Evolutionary conservation across 92 coral and sea anemone species (phyloP).

Genomic region (Bergia sp.): DNA sequence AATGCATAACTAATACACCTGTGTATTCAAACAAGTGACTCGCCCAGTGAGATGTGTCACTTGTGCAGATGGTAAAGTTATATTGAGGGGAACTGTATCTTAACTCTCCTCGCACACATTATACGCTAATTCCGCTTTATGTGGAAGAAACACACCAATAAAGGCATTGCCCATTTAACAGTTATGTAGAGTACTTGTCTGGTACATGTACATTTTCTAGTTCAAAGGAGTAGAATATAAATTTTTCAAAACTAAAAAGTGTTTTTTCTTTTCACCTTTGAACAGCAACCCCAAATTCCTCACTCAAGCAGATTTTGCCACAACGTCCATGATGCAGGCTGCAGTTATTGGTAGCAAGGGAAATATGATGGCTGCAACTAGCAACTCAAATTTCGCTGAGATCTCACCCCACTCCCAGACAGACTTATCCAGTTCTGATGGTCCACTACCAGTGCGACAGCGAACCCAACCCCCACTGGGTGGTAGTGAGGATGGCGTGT

Average conservation of each 20-base stretch:
- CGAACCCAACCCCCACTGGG: constrained; percentile 40
- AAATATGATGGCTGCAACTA: constrained; percentile 16
- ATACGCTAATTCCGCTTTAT: too few species aligned
- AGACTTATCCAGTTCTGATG: constrained; percentile 40
- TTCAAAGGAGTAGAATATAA: too few species aligned
- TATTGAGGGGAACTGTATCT: too few species aligned
- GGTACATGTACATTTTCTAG: too few species aligned
- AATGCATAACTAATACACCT: too few species aligned
- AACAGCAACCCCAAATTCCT: constrained; percentile 22
- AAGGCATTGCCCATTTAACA: too few species aligned
- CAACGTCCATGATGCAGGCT: not conserved
- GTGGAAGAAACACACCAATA: too few species aligned
- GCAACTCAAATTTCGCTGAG: constrained; percentile 63
- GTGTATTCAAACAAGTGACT: too few species aligned
- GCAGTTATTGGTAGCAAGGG: not conserved
- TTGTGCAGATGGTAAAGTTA: too few species aligned
- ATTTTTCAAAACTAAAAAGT: not conserved
- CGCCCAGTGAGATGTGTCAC: too few species aligned
- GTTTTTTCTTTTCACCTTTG: not conserved
- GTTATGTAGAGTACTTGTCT: too few species aligned
- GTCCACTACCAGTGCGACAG: constrained; percentile 36
- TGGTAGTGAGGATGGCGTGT: constrained; percentile 34
- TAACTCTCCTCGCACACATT: too few species aligned
- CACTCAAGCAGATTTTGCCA: constrained; percentile 24
- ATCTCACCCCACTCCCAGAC: constrained; percentile 58